phyloP scores from a whole-genome alignment of 2,113 vertebrate species.

The Archocentrus centrarchus region DNA sequence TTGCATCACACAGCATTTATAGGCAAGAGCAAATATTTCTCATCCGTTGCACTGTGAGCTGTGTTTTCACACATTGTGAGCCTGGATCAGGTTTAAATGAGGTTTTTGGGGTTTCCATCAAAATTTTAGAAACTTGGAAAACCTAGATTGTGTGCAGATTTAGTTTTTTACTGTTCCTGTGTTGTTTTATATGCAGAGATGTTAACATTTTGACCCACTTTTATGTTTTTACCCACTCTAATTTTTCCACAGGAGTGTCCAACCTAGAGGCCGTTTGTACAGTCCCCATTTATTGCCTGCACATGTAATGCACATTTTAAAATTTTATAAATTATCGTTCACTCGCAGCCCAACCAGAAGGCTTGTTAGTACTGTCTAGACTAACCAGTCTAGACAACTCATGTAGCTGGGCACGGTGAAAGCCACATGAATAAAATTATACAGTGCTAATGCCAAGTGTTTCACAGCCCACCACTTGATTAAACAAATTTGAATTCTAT shows the following conservation, averaged over 20 bases:
- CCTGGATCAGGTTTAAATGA: background rate
- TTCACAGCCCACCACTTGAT: background rate
- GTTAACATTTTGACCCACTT: background rate
- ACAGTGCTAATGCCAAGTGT: background rate
- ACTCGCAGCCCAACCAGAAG: background rate
- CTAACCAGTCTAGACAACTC: background rate
- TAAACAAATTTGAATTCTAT: background rate
- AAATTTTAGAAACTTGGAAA: background rate
- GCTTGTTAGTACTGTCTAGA: background rate
- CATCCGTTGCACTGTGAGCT: background rate
- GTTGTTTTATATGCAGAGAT: background rate
- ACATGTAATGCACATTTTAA: constrained; percentile 19
- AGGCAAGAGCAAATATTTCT: constrained; percentile 17
- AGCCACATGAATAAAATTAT: background rate
- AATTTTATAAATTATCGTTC: constrained; percentile 1
- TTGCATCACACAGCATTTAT: constrained; percentile 33
- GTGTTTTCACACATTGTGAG: background rate
- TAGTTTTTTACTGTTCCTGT: background rate
- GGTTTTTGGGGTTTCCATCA: background rate
- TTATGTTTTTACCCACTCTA: background rate
- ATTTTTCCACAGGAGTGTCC: background rate
- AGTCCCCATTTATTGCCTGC: background rate
- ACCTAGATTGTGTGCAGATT: background rate
- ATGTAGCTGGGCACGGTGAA: background rate
- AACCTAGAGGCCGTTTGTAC: background rate